Percentiles rank a stretch among this genome's conserved stretches.
phyloP scores from a whole-genome alignment of 1,140 invertebrate species.

The Potamilus streckersoni region DNA sequence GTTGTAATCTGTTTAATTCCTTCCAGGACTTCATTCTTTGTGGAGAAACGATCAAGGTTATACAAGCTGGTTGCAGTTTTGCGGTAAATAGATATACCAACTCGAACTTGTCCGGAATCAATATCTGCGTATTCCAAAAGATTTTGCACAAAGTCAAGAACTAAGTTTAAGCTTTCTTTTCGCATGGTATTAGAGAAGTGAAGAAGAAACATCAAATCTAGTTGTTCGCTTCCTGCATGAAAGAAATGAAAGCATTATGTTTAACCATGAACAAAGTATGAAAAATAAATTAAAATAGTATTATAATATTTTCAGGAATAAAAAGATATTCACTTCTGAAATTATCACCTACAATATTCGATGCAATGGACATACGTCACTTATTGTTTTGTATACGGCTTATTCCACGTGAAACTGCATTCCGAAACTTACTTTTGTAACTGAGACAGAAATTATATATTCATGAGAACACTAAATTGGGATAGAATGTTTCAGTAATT shows the following conservation, averaged over 20 bases:
- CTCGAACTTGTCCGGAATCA: constrained; percentile 46
- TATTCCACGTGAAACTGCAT: neutral
- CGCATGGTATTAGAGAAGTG: constrained; percentile 49
- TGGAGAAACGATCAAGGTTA: constrained; percentile 48
- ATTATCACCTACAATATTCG: neutral
- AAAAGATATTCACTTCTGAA: neutral
- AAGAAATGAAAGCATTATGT: neutral
- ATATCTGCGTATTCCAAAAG: constrained; percentile 44
- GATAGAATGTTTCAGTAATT: no score
- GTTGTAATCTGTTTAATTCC: constrained; percentile 43
- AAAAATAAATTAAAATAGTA: neutral
- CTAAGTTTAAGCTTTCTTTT: constrained; percentile 23
- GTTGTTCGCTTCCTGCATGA: constrained; percentile 39
- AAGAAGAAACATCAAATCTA: constrained; percentile 59
- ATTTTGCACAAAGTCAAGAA: constrained; percentile 42
- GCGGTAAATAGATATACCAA: constrained; percentile 49
- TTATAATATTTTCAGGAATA: neutral
- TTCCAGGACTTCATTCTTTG: constrained; percentile 37
- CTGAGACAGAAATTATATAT: no score
- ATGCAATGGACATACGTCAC: neutral
- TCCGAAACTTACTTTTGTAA: no score
- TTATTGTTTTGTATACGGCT: neutral
- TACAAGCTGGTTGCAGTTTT: constrained; percentile 39
- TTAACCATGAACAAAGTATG: neutral
- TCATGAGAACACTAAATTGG: no score